Base-by-base conservation (phyloP, 2,113 vertebrate species). In the Empidonax traillii region DNA sequence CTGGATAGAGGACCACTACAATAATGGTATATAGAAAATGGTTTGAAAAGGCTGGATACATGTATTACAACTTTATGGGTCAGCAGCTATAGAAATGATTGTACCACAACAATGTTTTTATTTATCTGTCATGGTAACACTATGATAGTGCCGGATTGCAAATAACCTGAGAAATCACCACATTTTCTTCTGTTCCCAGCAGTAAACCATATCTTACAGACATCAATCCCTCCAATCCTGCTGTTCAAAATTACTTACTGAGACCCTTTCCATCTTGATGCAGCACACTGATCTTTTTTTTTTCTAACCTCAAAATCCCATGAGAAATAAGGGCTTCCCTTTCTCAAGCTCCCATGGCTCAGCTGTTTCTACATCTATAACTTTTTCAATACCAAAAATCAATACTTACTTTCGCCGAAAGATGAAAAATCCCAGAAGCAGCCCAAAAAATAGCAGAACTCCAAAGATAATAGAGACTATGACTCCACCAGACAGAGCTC, bases 381-480 rank as follows among this genome's bases (percentile, higher is more conserved):
- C 81, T 84, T 94, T 95, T 33, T 55, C 92, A 79, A 20, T 28
- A 77, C 11, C 43, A 37, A 74, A 75, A 68, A n/a, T 17, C 56
- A n/a, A 44, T 41, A 68, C 81, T 96, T 78, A 98, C 98, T 97
- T 98, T 66, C 35, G 95, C 19, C 85, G 63, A 85, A 96, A 97
- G 87, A 97, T 1, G 7, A 98, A 3, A 71, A 98, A 33, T 59
- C 98, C 98, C 3, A 95, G 12, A 77, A 97, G 33, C 72, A 98
- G 85, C 8, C 90, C 98, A 44, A 96, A 2, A 17, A 93, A 97
- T 4, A 98, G 90, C 9, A 98, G 72, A 87, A 98, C 24, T 88
- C 98, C 98, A 0, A 98, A 98, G 89, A 97, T 41, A 78, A 98
- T 90, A 52, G 97, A 96, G 47, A 98, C 97, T 8, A 97, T 93